Conservation (phyloP, 1,140 invertebrate species). For the Bombus confusus region DNA sequence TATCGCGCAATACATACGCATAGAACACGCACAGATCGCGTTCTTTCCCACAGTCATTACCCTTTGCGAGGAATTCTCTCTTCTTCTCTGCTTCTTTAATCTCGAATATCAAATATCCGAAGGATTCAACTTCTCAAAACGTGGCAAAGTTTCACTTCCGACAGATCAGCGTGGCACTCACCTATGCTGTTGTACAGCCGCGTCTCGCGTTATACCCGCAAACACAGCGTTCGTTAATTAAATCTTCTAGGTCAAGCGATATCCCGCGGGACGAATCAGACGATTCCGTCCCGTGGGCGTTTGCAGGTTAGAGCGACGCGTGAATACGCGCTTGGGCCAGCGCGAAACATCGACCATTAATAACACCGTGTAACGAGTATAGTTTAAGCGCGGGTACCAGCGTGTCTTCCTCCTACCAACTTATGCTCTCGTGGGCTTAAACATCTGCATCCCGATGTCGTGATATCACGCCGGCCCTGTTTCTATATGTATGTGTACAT, state of each 20-base stretch:
- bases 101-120: neutral
- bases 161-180: neutral
- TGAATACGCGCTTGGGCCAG: conserved; percentile 28
- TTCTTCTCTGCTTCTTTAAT: neutral
- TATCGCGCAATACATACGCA: too few species aligned
- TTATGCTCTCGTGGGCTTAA: conserved; percentile 56
- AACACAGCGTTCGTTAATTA: conserved; percentile 32
- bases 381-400: conserved; percentile 40
- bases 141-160: neutral
- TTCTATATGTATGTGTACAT: neutral
- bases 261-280: conserved; percentile 7
- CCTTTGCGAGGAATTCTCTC: neutral
- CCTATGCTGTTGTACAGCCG: neutral
- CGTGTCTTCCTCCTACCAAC: conserved; percentile 55
- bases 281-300: conserved; percentile 37
- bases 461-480: conserved; percentile 36
- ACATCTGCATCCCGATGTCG: conserved; percentile 56
- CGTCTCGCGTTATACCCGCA: neutral
- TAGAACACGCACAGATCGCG: neutral
- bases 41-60: neutral
- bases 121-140: neutral
- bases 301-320: conserved; percentile 34
- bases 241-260: conserved; percentile 23
- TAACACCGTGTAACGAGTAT: conserved; percentile 55
- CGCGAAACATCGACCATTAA: conserved; percentile 57